Evolutionary conservation across 2,888 invertebrate species (phyloP).

Genomic region (Erpobdella octoculata): DNA sequence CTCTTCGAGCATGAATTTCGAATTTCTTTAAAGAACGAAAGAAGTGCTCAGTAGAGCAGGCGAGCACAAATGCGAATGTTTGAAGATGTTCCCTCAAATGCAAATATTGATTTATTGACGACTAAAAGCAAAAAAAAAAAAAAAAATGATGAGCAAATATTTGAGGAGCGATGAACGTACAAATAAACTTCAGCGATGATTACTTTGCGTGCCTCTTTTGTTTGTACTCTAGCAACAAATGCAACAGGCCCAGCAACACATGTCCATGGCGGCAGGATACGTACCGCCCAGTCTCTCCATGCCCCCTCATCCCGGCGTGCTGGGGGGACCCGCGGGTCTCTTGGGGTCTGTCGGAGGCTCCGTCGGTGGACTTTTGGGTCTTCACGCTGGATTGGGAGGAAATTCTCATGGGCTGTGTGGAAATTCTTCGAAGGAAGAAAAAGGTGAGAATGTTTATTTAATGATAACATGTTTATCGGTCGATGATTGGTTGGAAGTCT

Average conservation of each 20-base stretch:
- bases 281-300: constrained; percentile 18
- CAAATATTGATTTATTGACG: constrained; percentile 19
- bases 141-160: constrained; percentile 12
- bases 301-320: constrained; percentile 28
- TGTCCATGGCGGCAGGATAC: constrained; percentile 19
- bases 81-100: too few relatives aligned
- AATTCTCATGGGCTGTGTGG: constrained; percentile 14
- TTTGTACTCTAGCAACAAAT: constrained; percentile 27
- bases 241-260: constrained; percentile 29
- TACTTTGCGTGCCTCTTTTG: too few relatives aligned
- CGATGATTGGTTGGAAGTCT: too few relatives aligned
- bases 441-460: neutral
- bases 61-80: too few relatives aligned
- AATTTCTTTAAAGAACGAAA: too few relatives aligned
- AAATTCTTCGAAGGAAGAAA: constrained; percentile 27
- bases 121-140: constrained; percentile 5
- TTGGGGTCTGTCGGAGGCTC: constrained; percentile 25
- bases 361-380: constrained; percentile 23
- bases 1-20: too few relatives aligned
- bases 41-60: too few relatives aligned
- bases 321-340: constrained; percentile 27
- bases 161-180: constrained; percentile 3
- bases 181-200: constrained; percentile 1
- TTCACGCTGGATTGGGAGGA: constrained; percentile 23
- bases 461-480: too few relatives aligned